These are phyloP conservation scores for Pseudopleuronectes americanus DNA, from an alignment of 2,797 vertebrate species.

Conservation along the genomic window DNA sequence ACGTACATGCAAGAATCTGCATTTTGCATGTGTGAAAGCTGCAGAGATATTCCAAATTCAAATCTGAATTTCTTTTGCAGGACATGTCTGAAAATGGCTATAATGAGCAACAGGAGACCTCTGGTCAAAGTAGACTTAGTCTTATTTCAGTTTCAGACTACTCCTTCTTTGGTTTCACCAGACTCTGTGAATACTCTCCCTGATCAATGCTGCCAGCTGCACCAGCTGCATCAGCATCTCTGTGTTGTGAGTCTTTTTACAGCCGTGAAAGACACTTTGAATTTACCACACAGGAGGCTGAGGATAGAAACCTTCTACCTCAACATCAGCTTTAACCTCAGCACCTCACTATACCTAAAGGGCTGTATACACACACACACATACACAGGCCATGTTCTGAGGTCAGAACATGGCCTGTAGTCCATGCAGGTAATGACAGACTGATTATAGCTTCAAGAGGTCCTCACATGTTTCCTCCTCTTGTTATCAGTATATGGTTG, in stretches of 20 bases:
- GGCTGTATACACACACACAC: not conserved
- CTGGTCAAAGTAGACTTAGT: not conserved
- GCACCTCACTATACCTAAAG: slow-evolving; percentile 54
- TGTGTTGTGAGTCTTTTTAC: slow-evolving; percentile 6
- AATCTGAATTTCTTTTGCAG: no score
- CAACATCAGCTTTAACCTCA: slow-evolving; percentile 60
- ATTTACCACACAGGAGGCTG: slow-evolving; percentile 26
- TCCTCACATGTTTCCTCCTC: slow-evolving; percentile 21
- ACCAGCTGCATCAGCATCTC: slow-evolving; percentile 20
- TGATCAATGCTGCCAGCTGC: slow-evolving; percentile 34
- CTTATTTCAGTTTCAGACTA: not conserved
- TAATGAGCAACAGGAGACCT: not conserved
- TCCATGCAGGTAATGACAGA: slow-evolving; percentile 66
- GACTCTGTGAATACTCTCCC: no score
- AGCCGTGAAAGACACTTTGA: slow-evolving; percentile 23
- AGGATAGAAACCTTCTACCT: slow-evolving; percentile 49
- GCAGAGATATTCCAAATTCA: no score
- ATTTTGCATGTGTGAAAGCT: no score
- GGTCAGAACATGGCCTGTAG: slow-evolving; percentile 53
- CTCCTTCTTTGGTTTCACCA: no score
- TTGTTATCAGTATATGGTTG: slow-evolving; percentile 44
- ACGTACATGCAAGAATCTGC: no score
- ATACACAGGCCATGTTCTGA: no score
- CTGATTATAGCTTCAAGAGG: slow-evolving; percentile 18
- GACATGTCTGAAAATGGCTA: no score